Conservation (phyloP, 2,888 invertebrate genomes). For the Pachycephus smyrnensis region DNA sequence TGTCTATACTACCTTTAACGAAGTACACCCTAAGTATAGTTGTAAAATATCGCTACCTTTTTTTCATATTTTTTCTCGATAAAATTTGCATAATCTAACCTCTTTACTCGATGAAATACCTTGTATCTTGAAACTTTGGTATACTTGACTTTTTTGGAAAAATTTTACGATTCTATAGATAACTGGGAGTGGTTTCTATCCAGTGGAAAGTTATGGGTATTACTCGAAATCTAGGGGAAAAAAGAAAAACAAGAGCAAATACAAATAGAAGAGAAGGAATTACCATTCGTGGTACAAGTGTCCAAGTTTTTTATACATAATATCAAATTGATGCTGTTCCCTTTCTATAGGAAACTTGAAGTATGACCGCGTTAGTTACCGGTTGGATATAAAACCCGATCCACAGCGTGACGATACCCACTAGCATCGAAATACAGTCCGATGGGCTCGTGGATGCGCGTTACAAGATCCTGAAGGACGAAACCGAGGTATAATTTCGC, state of each 20-base stretch:
- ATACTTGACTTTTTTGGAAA: not conserved
- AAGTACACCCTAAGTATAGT: not conserved
- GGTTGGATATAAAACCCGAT: not conserved
- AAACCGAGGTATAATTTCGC: conserved; percentile 21
- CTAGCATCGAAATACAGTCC: not conserved
- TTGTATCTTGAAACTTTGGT: not conserved
- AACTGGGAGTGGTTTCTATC: not conserved
- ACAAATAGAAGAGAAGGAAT: not conserved
- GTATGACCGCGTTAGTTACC: not conserved
- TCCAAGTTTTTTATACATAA: not conserved
- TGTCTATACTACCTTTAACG: not conserved
- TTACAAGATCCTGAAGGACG: not conserved
- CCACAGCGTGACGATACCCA: not conserved
- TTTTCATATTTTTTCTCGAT: not conserved
- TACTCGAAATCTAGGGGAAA: not conserved
- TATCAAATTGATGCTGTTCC: not conserved
- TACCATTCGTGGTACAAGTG: not conserved
- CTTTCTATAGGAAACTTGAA: not conserved
- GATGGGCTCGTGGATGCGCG: not conserved
- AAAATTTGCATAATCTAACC: not conserved
- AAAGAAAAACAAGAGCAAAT: not conserved
- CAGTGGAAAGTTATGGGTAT: not conserved
- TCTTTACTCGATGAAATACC: not conserved
- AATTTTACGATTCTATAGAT: not conserved
- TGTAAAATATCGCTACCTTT: not conserved